Evolutionary conservation across 2,797 vertebrate species (phyloP).

Genomic region (Alosa sapidissima): DNA sequence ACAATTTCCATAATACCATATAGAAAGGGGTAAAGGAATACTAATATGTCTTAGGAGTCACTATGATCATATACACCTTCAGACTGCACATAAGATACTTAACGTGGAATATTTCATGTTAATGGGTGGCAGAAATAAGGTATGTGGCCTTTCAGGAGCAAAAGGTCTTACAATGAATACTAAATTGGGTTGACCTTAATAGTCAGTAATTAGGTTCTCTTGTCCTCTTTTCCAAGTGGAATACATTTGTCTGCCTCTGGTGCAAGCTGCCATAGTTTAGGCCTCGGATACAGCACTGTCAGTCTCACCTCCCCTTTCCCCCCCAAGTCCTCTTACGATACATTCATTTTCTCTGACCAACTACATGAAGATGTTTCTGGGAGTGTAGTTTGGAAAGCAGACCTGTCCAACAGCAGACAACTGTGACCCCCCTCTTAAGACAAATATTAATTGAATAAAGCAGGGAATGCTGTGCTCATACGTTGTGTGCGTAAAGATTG

Average conservation of each 20-base stretch:
- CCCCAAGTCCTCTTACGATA: not conserved
- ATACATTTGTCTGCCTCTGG: not conserved
- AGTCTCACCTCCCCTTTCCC: not conserved
- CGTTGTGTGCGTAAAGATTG: not conserved
- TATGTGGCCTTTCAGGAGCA: not conserved
- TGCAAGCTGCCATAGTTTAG: not conserved
- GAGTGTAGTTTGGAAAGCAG: not conserved
- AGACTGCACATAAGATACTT: slow-evolving; percentile 17
- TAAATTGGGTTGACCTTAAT: not conserved
- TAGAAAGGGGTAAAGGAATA: not conserved
- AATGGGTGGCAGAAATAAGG: not conserved
- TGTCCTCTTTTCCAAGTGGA: not conserved
- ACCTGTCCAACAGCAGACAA: not conserved
- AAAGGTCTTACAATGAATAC: slow-evolving; percentile 12
- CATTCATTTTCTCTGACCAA: not conserved
- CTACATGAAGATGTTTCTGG: not conserved
- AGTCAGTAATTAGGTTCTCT: not conserved
- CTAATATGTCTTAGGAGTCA: not conserved
- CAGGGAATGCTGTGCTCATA: not conserved
- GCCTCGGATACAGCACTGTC: not conserved
- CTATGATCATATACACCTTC: not conserved
- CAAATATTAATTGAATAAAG: not conserved
- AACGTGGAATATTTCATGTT: slow-evolving; percentile 9
- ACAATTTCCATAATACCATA: not conserved
- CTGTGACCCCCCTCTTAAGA: not conserved